Percentiles rank a stretch among this genome's conserved stretches.
Conservation (phyloP, 1,140 invertebrate species). For the Hestina assimilis region DNA sequence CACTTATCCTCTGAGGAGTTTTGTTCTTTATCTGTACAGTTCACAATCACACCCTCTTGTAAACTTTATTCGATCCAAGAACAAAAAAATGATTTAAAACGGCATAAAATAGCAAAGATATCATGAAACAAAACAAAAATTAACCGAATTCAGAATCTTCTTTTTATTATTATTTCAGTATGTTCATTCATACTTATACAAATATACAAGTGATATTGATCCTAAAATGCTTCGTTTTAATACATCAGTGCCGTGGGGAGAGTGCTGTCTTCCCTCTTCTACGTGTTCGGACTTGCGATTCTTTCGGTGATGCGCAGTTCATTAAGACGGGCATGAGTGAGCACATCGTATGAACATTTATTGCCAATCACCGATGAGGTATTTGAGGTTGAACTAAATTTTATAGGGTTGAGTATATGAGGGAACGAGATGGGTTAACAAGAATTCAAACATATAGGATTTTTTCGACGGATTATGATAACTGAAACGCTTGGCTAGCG, state of each 20-base stretch:
- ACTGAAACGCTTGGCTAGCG: background rate
- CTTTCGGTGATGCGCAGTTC: slow-evolving; percentile 54
- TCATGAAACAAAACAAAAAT: background rate
- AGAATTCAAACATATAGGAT: too few relatives aligned
- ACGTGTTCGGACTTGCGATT: slow-evolving; percentile 63
- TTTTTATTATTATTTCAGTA: too few relatives aligned
- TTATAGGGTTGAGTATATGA: background rate
- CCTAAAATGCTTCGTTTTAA: slow-evolving; percentile 29
- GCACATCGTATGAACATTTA: slow-evolving; percentile 37
- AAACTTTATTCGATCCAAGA: too few relatives aligned
- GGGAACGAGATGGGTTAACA: background rate
- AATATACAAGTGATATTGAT: slow-evolving; percentile 2
- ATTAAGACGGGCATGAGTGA: slow-evolving; percentile 50
- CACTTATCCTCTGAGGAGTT: too few relatives aligned
- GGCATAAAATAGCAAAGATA: too few relatives aligned
- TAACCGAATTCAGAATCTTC: too few relatives aligned
- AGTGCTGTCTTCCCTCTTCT: slow-evolving; percentile 48
- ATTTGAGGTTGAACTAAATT: slow-evolving; percentile 19
- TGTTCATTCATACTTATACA: too few relatives aligned
- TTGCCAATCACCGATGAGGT: slow-evolving; percentile 27
- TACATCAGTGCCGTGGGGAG: slow-evolving; percentile 35
- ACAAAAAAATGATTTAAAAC: too few relatives aligned
- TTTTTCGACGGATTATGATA: too few relatives aligned
- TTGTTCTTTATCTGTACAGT: too few relatives aligned
- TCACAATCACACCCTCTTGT: too few relatives aligned